Evolutionary conservation across 2,113 vertebrate genomes (phyloP), one percentile per base, ranked within the genome.

Genomic region (Okapia johnstoni): DNA sequence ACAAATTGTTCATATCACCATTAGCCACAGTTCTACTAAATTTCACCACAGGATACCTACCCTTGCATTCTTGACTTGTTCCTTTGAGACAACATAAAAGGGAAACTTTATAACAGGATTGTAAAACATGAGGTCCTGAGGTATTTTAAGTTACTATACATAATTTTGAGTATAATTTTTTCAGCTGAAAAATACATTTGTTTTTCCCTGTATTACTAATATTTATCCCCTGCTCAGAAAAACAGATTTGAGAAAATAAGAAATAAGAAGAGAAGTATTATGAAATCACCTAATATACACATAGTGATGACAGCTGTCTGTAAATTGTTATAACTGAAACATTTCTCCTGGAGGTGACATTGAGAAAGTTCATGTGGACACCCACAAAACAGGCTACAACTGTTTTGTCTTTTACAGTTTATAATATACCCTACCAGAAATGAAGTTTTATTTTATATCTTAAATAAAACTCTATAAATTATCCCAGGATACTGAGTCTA

Each of bases 51-150:
- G 48, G 79, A 48, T 54, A 11, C 11, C 36, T 28, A 30, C 2
- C 0, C 5, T 66, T 85, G 54, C 36, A 55, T 80, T 85, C 86
- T 89, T 94, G 80, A 70, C 58, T 90, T 83, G 33, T 73, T 90
- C 96, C 84, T 81, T 90, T 93, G 92, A 85, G 87, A 90, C 43
- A 85, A 33, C 30, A 79, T 87, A 70, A 94, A 93, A 97, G 50
- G 8, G 15, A 87, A 7, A 79, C 28, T 97, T 92, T 80, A 88
- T 8, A 77, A 60, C 9, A 73, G 25, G 86, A 50, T 61, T 93
- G 5, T 85, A 94, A 93, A 95, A 60, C 57, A 86, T 19, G 12
- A 87, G 30, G 16, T 61, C 36, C 40, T 86, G 55, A 84, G 50
- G 77, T 73, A 92, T 89, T 90, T 21, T 88, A 90, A 92, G 28